phyloP scores from a whole-genome alignment of 2,888 invertebrate species.

The Troglohyphantes excavatus region DNA sequence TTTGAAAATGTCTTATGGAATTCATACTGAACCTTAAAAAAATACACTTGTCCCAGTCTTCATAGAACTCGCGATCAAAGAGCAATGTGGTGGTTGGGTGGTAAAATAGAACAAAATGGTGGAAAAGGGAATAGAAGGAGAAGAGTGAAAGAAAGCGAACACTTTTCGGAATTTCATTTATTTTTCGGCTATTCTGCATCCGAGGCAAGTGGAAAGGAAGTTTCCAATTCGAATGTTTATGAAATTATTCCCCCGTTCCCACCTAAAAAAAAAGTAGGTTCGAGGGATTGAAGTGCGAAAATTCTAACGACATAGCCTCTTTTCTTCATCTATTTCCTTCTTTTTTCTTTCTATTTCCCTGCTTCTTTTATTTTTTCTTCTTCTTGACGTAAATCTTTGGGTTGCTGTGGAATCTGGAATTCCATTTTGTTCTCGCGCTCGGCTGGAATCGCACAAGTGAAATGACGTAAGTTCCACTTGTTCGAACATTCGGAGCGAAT shows the following conservation, averaged over 20 bases:
- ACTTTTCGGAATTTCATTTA: slow-evolving; percentile 71
- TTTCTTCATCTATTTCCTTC: slow-evolving; percentile 8
- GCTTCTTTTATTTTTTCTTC: slow-evolving; percentile 1
- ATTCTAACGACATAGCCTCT: slow-evolving; percentile 68
- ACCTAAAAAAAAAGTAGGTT: slow-evolving; percentile 16
- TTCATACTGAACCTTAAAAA: too few relatives aligned
- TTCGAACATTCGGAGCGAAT: slow-evolving; percentile 32
- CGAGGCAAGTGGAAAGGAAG: slow-evolving; percentile 65
- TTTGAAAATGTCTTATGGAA: too few relatives aligned
- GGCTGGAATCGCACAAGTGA: slow-evolving; percentile 25
- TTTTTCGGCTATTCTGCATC: slow-evolving; percentile 69
- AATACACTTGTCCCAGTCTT: slow-evolving; percentile 26
- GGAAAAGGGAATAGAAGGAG: slow-evolving; percentile 10
- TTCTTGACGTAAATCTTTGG: slow-evolving; percentile 53
- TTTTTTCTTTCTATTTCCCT: slow-evolving; percentile 18
- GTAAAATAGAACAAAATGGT: slow-evolving; percentile 48
- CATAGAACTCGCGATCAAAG: background rate
- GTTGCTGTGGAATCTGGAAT: slow-evolving; percentile 60
- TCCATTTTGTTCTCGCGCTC: slow-evolving; percentile 58
- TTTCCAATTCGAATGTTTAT: slow-evolving; percentile 75
- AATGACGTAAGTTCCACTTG: slow-evolving; percentile 59
- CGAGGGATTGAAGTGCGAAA: slow-evolving; percentile 53
- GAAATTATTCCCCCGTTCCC: slow-evolving; percentile 61
- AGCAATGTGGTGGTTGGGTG: background rate
- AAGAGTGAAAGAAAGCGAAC: slow-evolving; percentile 36